Conservation (phyloP, 2,888 invertebrate genomes). For the Philaethria dido region DNA sequence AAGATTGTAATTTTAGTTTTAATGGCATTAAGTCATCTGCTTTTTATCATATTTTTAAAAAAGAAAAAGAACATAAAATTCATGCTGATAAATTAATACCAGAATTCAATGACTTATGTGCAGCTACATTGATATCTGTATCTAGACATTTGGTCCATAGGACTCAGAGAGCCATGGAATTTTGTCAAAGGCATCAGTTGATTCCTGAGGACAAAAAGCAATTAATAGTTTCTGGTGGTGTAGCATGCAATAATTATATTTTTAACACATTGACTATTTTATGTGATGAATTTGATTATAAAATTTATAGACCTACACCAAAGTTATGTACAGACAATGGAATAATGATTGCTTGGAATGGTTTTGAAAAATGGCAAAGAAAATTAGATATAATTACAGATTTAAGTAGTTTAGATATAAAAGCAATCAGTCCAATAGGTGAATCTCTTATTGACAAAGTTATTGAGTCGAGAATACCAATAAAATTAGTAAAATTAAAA, state of each 20-base stretch:
- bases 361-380: constrained; percentile 89
- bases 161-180: constrained; percentile 94
- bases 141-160: constrained; percentile 92
- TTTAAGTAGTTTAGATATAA: constrained; percentile 85
- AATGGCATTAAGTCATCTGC: constrained; percentile 90
- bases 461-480: constrained; percentile 76
- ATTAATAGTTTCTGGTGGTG: constrained; percentile 96
- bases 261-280: constrained; percentile 87
- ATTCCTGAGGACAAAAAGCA: constrained; percentile 85
- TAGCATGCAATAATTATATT: constrained; percentile 96
- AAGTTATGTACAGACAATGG: constrained; percentile 98
- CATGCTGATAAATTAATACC: constrained; percentile 89
- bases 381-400: constrained; percentile 81
- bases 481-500: constrained; percentile 71
- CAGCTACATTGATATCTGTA: constrained; percentile 89
- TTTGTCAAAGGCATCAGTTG: constrained; percentile 84
- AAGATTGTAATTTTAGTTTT: constrained; percentile 96
- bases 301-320: constrained; percentile 90
- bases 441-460: constrained; percentile 85
- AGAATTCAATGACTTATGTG: constrained; percentile 92
- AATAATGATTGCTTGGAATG: constrained; percentile 99
- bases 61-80: constrained; percentile 84
- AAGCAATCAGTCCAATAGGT: constrained; percentile 86
- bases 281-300: constrained; percentile 86
- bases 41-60: constrained; percentile 76